phyloP scores from a whole-genome alignment of 1,140 invertebrate species.

The Trichomalopsis sarcophagae region DNA sequence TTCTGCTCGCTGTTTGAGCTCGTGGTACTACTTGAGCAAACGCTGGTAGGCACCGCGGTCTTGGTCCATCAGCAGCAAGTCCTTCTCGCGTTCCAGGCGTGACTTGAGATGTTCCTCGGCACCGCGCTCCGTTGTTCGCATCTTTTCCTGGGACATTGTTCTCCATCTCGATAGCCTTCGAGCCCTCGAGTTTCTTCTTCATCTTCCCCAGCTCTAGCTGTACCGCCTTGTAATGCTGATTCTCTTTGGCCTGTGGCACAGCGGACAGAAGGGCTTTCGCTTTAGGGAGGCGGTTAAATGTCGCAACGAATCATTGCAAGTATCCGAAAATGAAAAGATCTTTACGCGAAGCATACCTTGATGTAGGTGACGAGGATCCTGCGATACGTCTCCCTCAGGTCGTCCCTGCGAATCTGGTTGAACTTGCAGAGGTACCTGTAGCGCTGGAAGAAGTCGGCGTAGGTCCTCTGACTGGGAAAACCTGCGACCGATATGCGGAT shows the following conservation, averaged over 20 bases:
- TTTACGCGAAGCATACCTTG: constrained; percentile 9
- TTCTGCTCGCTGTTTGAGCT: constrained; percentile 83
- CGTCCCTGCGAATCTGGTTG: constrained; percentile 85
- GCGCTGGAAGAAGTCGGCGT: constrained; percentile 92
- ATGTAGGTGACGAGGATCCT: constrained; percentile 79
- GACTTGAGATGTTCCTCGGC: constrained; percentile 78
- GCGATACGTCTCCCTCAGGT: constrained; percentile 86
- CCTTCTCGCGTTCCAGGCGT: constrained; percentile 83
- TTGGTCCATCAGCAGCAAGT: constrained; percentile 82
- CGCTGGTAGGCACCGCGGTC: constrained; percentile 90
- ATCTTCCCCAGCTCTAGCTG: constrained; percentile 81
- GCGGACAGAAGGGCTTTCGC: constrained; percentile 56
- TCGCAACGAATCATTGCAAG: neutral
- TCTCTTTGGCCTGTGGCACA: constrained; percentile 78
- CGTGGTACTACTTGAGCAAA: constrained; percentile 86
- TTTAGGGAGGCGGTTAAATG: constrained; percentile 56
- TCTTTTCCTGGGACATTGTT: constrained; percentile 83
- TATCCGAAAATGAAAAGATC: no score
- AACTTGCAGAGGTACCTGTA: constrained; percentile 92
- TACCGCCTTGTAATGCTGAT: constrained; percentile 79
- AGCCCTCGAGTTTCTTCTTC: constrained; percentile 81
- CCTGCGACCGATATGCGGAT: constrained; percentile 98
- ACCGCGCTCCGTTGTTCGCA: constrained; percentile 78
- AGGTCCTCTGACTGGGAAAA: constrained; percentile 96
- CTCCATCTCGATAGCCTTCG: constrained; percentile 83